Evolutionary conservation across 2,888 invertebrate species (phyloP).

Genomic region (Dendrolimus houi): DNA sequence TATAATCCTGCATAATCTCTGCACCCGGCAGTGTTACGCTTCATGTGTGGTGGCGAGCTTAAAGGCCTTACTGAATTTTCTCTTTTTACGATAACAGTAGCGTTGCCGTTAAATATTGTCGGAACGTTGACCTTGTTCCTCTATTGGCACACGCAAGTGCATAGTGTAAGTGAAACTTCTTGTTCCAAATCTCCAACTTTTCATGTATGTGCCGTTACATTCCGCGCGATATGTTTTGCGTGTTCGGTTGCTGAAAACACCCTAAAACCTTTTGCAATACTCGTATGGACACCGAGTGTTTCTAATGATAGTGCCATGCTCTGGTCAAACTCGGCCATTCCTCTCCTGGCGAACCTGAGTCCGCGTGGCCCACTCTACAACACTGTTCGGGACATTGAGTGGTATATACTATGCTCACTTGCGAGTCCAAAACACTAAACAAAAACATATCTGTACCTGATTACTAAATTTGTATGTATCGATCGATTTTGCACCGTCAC

Average conservation of each 20-base stretch:
- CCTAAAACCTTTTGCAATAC: constrained; percentile 59
- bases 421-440: constrained; percentile 48
- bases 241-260: constrained; percentile 62
- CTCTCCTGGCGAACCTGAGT: constrained; percentile 38
- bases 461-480: constrained; percentile 56
- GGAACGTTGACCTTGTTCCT: constrained; percentile 69
- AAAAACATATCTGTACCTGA: constrained; percentile 17
- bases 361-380: constrained; percentile 27
- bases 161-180: constrained; percentile 74
- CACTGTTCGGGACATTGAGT: constrained; percentile 44
- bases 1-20: constrained; percentile 54
- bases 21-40: constrained; percentile 67
- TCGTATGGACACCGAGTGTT: constrained; percentile 60
- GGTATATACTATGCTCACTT: constrained; percentile 53
- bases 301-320: constrained; percentile 74
- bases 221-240: constrained; percentile 67
- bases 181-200: constrained; percentile 77
- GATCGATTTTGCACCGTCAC: constrained; percentile 81
- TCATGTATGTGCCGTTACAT: constrained; percentile 67
- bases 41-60: constrained; percentile 69
- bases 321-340: constrained; percentile 63
- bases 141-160: constrained; percentile 75
- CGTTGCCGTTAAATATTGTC: constrained; percentile 54
- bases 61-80: constrained; percentile 70
- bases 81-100: constrained; percentile 59